Conservation (phyloP, 2,113 vertebrate genomes). For the Acinonyx jubatus region DNA sequence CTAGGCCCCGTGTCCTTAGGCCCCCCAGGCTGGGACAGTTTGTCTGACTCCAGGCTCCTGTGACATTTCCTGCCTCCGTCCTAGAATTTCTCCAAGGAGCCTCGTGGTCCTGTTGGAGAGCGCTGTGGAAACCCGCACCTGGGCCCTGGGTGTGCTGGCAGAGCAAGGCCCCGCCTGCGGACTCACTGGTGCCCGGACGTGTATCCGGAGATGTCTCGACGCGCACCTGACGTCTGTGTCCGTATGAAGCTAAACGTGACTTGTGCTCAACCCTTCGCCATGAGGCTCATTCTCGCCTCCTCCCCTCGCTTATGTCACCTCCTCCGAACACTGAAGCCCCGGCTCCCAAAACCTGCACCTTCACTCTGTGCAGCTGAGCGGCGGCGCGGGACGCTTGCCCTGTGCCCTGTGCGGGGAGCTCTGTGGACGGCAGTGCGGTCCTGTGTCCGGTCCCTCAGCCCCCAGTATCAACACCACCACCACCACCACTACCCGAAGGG, state of each 20-base stretch:
- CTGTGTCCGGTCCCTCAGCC: fast-evolving
- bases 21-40: neutral
- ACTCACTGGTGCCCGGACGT: neutral
- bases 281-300: neutral
- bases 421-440: neutral
- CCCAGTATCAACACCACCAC: neutral
- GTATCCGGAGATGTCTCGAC: fast-evolving
- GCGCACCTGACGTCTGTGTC: fast-evolving
- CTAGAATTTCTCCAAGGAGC: neutral
- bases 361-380: neutral
- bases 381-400: neutral
- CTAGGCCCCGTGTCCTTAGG: neutral
- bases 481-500: neutral
- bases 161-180: neutral
- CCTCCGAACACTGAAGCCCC: neutral
- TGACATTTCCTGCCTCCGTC: neutral
- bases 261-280: neutral
- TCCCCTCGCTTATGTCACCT: neutral
- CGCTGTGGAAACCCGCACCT: neutral
- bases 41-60: neutral
- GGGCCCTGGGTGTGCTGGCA: neutral
- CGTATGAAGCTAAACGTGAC: neutral
- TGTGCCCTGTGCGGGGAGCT: neutral
- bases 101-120: neutral
- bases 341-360: neutral